phyloP scores from a whole-genome alignment of 2,888 invertebrate genomes.

The Ophion ventricosus region DNA sequence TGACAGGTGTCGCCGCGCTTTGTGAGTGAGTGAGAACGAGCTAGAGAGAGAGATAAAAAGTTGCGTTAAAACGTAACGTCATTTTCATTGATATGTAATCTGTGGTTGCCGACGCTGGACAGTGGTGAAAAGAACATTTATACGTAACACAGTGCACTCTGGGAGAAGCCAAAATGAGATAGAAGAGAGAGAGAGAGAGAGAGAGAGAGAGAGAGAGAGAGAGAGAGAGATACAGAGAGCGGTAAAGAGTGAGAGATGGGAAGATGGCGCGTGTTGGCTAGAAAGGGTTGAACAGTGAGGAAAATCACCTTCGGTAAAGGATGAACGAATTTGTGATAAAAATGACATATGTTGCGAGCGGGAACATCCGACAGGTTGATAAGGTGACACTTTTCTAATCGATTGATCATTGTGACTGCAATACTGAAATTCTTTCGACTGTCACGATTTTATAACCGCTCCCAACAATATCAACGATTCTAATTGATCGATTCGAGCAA shows the following conservation, averaged over 20 bases:
- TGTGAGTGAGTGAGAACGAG: conserved; percentile 61
- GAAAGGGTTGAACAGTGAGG: conserved; percentile 61
- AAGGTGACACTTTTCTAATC: not conserved
- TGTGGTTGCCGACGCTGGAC: not conserved
- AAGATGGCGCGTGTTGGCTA: conserved; percentile 13
- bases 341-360: not conserved
- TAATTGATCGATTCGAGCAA: not conserved
- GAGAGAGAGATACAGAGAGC: conserved; percentile 45
- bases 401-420: not conserved
- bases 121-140: conserved; percentile 14
- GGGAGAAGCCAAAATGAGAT: conserved; percentile 9
- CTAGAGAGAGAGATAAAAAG: conserved; percentile 8
- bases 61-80: conserved; percentile 14
- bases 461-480: not conserved
- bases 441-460: not conserved
- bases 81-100: conserved; percentile 6
- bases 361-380: not conserved
- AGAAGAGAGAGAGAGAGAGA: conserved; percentile 30
- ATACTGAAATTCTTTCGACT: not conserved
- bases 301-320: not conserved
- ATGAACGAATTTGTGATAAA: conserved; percentile 11
- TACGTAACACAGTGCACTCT: not conserved
- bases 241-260: conserved; percentile 31
- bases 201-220: conserved; percentile 53
- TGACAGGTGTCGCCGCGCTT: conserved; percentile 77